Evolutionary conservation across 2,888 invertebrate species (phyloP), one percentile per base, ranked within the genome.

Genomic region (Patella pellucida): DNA sequence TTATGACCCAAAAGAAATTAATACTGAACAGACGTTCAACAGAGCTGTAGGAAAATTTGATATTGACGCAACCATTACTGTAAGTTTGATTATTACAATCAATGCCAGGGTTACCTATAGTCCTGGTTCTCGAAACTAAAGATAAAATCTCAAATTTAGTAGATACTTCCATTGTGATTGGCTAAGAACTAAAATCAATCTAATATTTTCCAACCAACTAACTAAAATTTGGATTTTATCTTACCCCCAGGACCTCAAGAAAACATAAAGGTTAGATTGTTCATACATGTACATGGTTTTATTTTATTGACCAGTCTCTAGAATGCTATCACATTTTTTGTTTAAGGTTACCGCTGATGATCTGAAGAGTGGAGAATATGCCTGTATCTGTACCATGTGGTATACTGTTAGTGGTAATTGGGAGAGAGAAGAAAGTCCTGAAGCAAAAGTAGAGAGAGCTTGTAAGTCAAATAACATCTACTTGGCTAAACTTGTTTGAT

Each of bases 331-430:
- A 41, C 7, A 41, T 41, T 41, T 9, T 41, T 41, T 9, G 41
- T 41, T 41, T 41, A 14, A 62, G 62, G 62, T 62, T 9, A 62
- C 62, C 19, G 62, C 62, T 23, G 14, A n/a, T 23, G 62, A 62
- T 62, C 12, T 62, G 23, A 23, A 19, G 19, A 62, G 23, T 62
- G 62, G 23, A 23, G 62, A 62, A 19, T 62, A 62, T 23, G 23
- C 11, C 1, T 62, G 62, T 62, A 62, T 62, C 14, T 62, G 62
- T 62, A 62, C 62, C 4, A 62, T 62, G 62, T 62, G 62, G 62
- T 62, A 62, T 19, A 62, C 62, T 19, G 62, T 62, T 19, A 23
- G 62, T 62, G 62, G 62, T 19, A 62, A 62, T 23, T 62, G 62
- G 62, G 62, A 62, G 23, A 62, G 62, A 23, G 14, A 19, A 62